These are phyloP conservation scores for Brachionus manjavacas DNA, from an alignment of 1,140 invertebrate species.

Conservation along the genomic window DNA sequence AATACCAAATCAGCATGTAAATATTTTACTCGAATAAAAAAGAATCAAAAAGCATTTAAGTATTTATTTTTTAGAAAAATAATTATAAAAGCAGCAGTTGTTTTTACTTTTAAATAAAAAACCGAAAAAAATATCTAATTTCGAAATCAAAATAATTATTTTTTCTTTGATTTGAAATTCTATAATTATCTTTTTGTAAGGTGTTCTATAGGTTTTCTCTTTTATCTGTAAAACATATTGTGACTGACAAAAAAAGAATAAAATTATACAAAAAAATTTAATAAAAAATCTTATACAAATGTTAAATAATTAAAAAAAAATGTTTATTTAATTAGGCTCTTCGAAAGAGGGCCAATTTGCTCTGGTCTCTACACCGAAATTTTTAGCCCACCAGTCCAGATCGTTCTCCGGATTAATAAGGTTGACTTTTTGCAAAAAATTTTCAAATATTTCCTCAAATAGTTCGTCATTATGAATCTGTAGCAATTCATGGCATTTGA, in stretches of 20 bases:
- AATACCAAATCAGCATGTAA: too few relatives aligned
- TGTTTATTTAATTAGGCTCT: neutral
- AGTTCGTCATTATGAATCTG: conserved; percentile 21
- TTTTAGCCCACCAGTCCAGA: neutral
- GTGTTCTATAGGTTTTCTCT: too few relatives aligned
- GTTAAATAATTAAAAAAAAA: neutral
- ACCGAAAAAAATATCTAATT: neutral
- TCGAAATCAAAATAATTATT: neutral
- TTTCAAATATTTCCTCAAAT: neutral
- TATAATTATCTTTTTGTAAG: neutral
- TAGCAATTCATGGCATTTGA: neutral
- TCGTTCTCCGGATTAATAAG: neutral
- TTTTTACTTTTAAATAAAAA: too few relatives aligned
- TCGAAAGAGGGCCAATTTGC: conserved; percentile 28
- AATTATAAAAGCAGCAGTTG: too few relatives aligned
- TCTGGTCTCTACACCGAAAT: conserved; percentile 13
- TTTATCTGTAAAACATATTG: neutral
- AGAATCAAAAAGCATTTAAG: too few relatives aligned
- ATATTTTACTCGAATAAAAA: too few relatives aligned
- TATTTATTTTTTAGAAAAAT: too few relatives aligned
- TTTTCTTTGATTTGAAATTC: neutral
- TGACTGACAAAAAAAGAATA: neutral
- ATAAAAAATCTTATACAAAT: neutral
- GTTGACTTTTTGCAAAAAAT: neutral
- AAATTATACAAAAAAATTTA: neutral